phyloP scores from a whole-genome alignment of 2,113 vertebrate species.

The Perca schrenkii region DNA sequence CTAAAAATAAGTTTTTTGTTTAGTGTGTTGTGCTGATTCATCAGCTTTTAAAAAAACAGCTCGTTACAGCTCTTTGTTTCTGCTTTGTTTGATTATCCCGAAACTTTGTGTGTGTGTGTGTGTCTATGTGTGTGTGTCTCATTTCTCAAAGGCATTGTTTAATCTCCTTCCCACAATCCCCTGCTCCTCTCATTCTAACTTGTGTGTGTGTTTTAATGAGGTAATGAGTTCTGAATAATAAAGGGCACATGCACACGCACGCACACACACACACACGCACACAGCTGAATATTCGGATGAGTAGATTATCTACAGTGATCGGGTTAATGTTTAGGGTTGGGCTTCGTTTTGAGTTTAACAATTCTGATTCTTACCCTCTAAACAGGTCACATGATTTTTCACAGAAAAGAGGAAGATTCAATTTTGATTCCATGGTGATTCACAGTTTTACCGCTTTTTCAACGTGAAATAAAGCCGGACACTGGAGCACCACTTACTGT shows the following conservation, averaged over 20 bases:
- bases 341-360: no score
- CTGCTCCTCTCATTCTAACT: slow-evolving; percentile 3
- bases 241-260: neutral
- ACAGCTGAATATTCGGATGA: neutral
- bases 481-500: no score
- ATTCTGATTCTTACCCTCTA: no score
- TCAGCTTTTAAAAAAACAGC: slow-evolving; percentile 30
- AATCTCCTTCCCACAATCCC: slow-evolving; percentile 29
- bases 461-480: no score
- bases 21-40: neutral
- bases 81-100: slow-evolving; percentile 7
- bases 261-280: no score
- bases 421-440: no score
- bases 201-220: slow-evolving; percentile 18
- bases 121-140: no score
- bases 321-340: neutral
- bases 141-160: neutral
- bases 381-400: no score
- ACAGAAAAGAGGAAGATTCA: no score
- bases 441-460: no score
- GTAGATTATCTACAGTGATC: neutral
- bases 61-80: neutral
- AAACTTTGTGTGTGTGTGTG: neutral
- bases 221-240: slow-evolving; percentile 7
- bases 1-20: no score